Base-by-base conservation (phyloP, 1,140 invertebrate species). In the Andrena cerasifolii region DNA sequence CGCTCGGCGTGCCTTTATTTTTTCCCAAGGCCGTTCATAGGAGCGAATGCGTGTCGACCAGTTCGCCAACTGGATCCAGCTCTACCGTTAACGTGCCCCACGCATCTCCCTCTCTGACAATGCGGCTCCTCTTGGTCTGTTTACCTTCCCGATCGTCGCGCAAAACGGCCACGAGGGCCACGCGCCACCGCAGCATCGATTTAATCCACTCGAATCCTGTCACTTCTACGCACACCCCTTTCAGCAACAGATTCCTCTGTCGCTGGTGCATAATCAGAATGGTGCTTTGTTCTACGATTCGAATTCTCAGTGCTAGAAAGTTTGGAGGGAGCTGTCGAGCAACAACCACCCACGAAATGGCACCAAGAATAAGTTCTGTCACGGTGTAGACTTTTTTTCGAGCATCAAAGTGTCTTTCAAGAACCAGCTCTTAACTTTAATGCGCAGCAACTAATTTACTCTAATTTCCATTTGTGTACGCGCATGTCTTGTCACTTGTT, bases 11-110 rank as follows among this genome's bases (percentile, higher is more conserved):
- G 3, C 5, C 18, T 58, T 24, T 36, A 53, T 61, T 61, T 51
- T 53, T 72, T 33, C 16, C 31, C 56, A 78, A 72, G 74, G 74
- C 14, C 54, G 62, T 76, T 59, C 54, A n/a, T 28, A 71, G 6
- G 43, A 49, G 18, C 10, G 62, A 75, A 58, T 33, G 26, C 54
- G 66, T 33, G 56, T 70, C 54, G 45, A 49, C 53, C 54, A 59
- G 66, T 71, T 77, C 36, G n/a, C 58, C 24, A 70, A 71, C 56
- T 62, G 75, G 58, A 70, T 40, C 16, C 54, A 43, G 33, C 14
- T 36, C 26, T 71, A 59, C 66, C 75, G 58, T 62, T 71, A 78
- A 54, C 65, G n/a, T 43, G 21, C 10, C 21, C 36, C 72, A 43
- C 14, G 54, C 14, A 18, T 31, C 67, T 18, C 8, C 16, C 31